Evolutionary conservation across 2,797 vertebrate genomes (phyloP), one percentile per base, ranked within the genome.

Genomic region (Lacerta bilineata): DNA sequence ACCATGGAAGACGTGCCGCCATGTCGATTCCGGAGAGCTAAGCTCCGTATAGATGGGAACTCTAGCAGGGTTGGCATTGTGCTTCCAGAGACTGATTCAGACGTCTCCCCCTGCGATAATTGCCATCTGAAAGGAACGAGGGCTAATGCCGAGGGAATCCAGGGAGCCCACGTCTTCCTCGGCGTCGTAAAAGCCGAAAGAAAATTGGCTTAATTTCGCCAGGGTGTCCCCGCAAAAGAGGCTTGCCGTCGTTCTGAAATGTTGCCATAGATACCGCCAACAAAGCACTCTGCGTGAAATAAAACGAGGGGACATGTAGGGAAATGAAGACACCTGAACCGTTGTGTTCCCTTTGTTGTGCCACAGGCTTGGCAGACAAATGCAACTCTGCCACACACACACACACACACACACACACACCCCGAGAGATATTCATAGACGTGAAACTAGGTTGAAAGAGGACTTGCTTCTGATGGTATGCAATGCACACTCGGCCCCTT

Each of bases 181-280:
- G 7, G 23, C 17, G 50, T 41, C 75, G 18, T 75, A 66, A 74
- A 72, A 85, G 18, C 18, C 17, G 8, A 18, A 69, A 71, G 82
- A 77, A 87, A 91, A 89, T 87, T 85, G 88, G 39, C 61, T 82
- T 91, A 39, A 83, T 91, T 85, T 89, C 64, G 66, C 66, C 77
- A 79, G n/a, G 55, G 9, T 5, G 1, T 41, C 43, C 5, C 39
- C 83, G 3, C 71, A 36, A 64, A 85, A 46, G 29, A 61, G 39
- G 33, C 27, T 80, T 85, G 69, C 66, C 66, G 23, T 87, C n/a
- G 80, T 80, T 61, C 46, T 72, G 43, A 68, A 78, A 85, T 77
- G 85, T 89, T 88, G 89, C 90, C 83, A 87, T 84, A 79, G 90
- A 66, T 86, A 81, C 82, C 36, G 23, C 64, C 80, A 82, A 80